A percentile compares a stretch with the other conserved stretches of the same genome.
phyloP scores from a whole-genome alignment of 2,888 invertebrate species.

The Deroplatys truncata region DNA sequence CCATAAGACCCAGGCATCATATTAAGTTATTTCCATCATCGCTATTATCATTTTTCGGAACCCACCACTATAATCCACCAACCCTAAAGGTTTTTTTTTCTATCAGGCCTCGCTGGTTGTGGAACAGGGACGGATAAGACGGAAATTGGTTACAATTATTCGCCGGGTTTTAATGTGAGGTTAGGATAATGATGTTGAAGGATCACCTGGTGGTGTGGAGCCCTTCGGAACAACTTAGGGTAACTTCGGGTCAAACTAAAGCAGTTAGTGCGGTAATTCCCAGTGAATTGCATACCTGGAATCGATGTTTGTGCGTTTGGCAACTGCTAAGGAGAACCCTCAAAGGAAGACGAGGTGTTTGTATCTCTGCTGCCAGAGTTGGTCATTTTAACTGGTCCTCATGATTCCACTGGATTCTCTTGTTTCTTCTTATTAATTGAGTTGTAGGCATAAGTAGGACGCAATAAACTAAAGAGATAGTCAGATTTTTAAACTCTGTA shows the following conservation, averaged over 20 bases:
- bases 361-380: too few relatives aligned
- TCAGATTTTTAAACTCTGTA: too few relatives aligned
- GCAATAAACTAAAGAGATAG: too few relatives aligned
- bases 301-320: not conserved
- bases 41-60: not conserved
- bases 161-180: not conserved
- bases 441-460: too few relatives aligned
- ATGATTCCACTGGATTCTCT: too few relatives aligned
- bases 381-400: too few relatives aligned
- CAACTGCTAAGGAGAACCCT: not conserved
- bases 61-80: not conserved
- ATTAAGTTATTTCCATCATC: not conserved
- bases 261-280: not conserved
- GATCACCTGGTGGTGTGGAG: not conserved
- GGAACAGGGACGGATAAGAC: not conserved
- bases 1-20: not conserved
- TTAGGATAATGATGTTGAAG: not conserved
- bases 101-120: not conserved
- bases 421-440: too few relatives aligned
- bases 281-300: not conserved
- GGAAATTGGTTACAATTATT: not conserved
- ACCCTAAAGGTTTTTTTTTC: not conserved
- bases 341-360: too few relatives aligned
- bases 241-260: not conserved
- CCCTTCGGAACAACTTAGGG: not conserved